These are phyloP conservation scores for Heliconius cydno DNA, from an alignment of 2,888 invertebrate genomes.

Conservation along the genomic window DNA sequence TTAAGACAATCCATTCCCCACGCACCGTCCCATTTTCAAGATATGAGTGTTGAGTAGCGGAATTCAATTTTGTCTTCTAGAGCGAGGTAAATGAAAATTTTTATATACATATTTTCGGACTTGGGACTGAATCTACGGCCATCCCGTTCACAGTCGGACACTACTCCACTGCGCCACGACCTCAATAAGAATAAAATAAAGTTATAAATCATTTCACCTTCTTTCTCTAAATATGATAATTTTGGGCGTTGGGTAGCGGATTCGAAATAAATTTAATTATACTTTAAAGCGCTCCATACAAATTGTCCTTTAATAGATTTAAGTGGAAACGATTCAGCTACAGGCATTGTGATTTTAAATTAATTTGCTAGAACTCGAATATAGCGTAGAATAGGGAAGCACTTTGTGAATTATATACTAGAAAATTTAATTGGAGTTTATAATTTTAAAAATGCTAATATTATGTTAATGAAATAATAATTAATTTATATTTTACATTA, in stretches of 20 bases:
- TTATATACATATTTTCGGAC: too few species aligned
- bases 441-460: conserved; percentile 7
- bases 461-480: neutral
- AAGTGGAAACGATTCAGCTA: conserved; percentile 46
- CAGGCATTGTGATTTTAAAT: conserved; percentile 58
- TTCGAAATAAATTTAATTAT: conserved; percentile 9
- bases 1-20: too few species aligned
- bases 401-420: conserved; percentile 40
- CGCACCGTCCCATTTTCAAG: too few species aligned
- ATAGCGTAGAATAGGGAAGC: conserved; percentile 45
- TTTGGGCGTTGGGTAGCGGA: conserved; percentile 4
- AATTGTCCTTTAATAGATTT: conserved; percentile 37
- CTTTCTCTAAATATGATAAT: conserved; percentile 1
- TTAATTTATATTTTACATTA: neutral
- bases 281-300: conserved; percentile 11
- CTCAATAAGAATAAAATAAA: neutral
- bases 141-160: neutral
- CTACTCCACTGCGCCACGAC: neutral
- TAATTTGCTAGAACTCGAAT: conserved; percentile 50
- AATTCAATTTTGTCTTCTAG: too few species aligned
- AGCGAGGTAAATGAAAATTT: too few species aligned
- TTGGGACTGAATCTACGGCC: neutral
- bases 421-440: conserved; percentile 42
- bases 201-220: neutral
- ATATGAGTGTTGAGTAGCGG: too few species aligned